Evolutionary conservation across 2,113 vertebrate genomes (phyloP).

Genomic region (Megatriorchis doriae): DNA sequence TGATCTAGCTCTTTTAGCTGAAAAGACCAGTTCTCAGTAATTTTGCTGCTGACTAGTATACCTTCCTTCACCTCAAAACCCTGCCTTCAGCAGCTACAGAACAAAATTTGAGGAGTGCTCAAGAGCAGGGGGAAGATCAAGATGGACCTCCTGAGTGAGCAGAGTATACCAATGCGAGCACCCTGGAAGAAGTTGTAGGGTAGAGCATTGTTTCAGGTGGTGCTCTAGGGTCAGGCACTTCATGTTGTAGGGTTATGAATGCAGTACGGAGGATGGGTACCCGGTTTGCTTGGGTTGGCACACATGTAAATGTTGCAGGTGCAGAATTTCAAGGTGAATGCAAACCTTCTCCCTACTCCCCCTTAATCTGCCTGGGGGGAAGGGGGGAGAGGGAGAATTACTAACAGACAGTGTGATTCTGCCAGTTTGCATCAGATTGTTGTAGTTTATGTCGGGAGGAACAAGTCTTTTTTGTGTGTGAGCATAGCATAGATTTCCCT

Average conservation of each 20-base stretch:
- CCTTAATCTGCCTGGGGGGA: neutral
- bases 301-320: neutral
- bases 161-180: neutral
- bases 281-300: neutral
- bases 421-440: neutral
- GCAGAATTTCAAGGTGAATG: neutral
- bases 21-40: neutral
- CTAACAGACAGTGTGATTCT: neutral
- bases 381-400: neutral
- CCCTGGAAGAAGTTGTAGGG: neutral
- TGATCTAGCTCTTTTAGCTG: neutral
- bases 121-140: neutral
- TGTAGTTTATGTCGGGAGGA: neutral
- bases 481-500: neutral
- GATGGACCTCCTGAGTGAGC: neutral
- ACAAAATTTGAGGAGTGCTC: neutral
- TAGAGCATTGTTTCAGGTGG: neutral
- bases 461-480: neutral
- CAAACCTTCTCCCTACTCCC: accelerated
- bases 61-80: neutral
- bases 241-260: neutral
- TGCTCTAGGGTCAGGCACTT: neutral
- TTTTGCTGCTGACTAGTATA: neutral
- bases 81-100: neutral
- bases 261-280: accelerated